Base-by-base conservation (phyloP, 2,888 invertebrate species). In the Stenolophus ochropezus region DNA sequence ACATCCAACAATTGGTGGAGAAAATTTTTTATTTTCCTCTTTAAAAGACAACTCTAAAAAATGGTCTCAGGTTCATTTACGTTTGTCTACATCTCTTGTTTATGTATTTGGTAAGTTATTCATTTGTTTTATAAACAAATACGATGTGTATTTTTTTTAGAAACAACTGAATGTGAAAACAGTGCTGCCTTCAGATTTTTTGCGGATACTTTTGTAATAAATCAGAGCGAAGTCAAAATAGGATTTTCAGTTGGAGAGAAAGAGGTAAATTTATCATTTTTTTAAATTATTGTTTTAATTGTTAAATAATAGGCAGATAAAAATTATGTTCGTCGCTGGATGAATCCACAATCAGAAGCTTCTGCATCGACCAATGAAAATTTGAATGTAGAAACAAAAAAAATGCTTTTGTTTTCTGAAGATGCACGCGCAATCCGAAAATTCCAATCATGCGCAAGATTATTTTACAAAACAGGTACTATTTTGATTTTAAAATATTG, bases 71-170 rank as follows among this genome's bases (percentile, higher is more conserved):
- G 11, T 25, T 61, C 3, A 23, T 27, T 1, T 25, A 61, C 4
- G 42, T 42, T 42, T 6, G 11, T 6, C 49, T 8, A 8, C 23
- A 51, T 20, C 74, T 49, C 11, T 49, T 4, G 49, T 74, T 49
- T 74, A 16, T 21, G 33, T 69, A 18, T 18, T 69, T 14, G 69
- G 69, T 69, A 69, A 69, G 5, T 56, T 21, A 56, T 16, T 8
- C 16, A 53, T 20, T 11, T 42, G 4, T 42, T 42, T 42, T 8
- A 42, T 11, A 42, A 6, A 42, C 1, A 42, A 42, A 8, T 42
- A 42, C 11, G 1, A 42, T 11, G 0, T 8, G 2, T 6, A 11
- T 42, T 42, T 42, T 42, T 42, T 42, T 11, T 11, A 42, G 33
- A 42, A 42, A 42, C 8, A 11, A 42, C 6, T 4, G 33, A 42